These are phyloP conservation scores for Gephyroberyx darwinii DNA, from an alignment of 2,797 vertebrate genomes.

Conservation along the genomic window DNA sequence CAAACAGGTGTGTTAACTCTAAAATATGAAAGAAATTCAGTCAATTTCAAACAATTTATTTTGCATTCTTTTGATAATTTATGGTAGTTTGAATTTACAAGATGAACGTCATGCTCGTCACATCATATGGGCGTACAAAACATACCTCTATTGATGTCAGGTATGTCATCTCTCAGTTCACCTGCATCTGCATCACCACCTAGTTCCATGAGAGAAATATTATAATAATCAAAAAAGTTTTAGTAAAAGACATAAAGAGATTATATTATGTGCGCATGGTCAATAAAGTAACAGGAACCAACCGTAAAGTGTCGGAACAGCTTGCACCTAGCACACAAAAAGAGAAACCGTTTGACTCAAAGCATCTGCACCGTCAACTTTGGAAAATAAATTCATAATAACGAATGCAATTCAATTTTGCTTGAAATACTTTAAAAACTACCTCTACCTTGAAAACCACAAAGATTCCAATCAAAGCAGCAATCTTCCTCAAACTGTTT, in stretches of 20 bases:
- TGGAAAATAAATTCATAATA: not conserved
- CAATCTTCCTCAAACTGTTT: conserved; percentile 24
- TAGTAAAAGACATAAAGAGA: not conserved
- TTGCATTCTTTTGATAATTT: not conserved
- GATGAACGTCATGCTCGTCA: not conserved
- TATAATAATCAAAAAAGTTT: not conserved
- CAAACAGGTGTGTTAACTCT: conserved; percentile 86
- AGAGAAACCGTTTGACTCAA: conserved; percentile 4
- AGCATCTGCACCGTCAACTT: not conserved
- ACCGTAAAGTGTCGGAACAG: conserved; percentile 65
- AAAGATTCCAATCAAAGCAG: conserved; percentile 56
- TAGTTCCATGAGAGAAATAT: conserved; percentile 46
- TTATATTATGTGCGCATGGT: not conserved
- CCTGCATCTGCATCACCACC: conserved; percentile 73
- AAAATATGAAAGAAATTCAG: conserved; percentile 18
- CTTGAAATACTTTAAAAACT: not conserved
- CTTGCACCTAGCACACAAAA: conserved; percentile 63
- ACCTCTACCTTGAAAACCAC: conserved; percentile 63
- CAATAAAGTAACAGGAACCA: conserved; percentile 24
- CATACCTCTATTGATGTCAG: conserved; percentile 88
- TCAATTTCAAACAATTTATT: not conserved
- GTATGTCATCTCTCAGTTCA: conserved; percentile 85
- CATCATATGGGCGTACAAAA: not conserved
- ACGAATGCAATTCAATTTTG: not conserved
- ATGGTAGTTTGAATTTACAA: not conserved